These are phyloP conservation scores for Riptortus pedestris DNA, from an alignment of 1,140 invertebrate genomes.

Conservation along the genomic window DNA sequence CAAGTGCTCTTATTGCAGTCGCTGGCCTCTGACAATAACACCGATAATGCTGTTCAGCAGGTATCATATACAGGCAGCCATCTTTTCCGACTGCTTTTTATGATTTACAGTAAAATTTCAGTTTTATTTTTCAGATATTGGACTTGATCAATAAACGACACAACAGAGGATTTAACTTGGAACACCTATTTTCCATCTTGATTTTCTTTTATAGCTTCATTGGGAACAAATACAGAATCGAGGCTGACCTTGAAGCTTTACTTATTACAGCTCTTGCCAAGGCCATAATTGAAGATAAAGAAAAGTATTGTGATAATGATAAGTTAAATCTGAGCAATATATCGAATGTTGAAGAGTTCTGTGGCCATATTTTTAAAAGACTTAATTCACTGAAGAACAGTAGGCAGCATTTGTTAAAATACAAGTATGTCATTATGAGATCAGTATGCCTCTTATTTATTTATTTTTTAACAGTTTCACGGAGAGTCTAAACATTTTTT, in stretches of 20 bases:
- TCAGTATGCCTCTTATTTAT: neutral
- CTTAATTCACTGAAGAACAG: constrained; percentile 18
- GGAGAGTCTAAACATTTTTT: neutral
- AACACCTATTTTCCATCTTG: constrained; percentile 15
- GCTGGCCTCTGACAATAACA: constrained; percentile 22
- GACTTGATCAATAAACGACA: neutral
- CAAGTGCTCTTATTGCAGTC: constrained; percentile 27
- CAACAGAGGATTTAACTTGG: constrained; percentile 6
- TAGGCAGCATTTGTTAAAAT: constrained; percentile 22
- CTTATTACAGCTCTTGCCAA: neutral
- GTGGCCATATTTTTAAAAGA: constrained; percentile 23
- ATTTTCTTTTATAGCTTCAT: constrained; percentile 25
- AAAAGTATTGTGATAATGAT: neutral
- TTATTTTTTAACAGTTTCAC: no score
- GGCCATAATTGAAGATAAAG: neutral
- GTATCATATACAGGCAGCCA: neutral
- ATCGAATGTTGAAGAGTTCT: constrained; percentile 6
- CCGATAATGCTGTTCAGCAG: constrained; percentile 21
- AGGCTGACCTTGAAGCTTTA: neutral
- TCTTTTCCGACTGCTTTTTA: neutral
- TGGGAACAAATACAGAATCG: constrained; percentile 16
- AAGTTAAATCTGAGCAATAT: neutral
- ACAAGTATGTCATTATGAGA: constrained; percentile 16
- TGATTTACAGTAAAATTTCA: no score
- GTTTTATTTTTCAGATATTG: no score